Evolutionary conservation across 2,797 vertebrate genomes (phyloP).

Genomic region (Fratercula arctica): DNA sequence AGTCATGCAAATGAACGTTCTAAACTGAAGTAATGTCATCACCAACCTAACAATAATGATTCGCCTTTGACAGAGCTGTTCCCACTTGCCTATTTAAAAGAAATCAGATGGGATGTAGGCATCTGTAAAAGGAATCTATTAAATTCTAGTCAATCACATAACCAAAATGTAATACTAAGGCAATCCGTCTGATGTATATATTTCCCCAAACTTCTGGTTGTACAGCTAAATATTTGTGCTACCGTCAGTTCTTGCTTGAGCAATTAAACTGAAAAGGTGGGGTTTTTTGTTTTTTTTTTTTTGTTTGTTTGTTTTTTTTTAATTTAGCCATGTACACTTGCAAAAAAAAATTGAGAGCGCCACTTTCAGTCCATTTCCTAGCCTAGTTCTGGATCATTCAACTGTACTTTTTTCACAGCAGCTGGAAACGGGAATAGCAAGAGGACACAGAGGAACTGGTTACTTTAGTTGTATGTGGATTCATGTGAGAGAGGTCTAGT

Average conservation of each 20-base stretch:
- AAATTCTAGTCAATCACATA: not conserved
- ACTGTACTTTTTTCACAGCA: not conserved
- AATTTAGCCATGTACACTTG: not conserved
- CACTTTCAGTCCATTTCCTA: not conserved
- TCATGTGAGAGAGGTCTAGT: not conserved
- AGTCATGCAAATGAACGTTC: not conserved
- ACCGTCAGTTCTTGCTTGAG: not conserved
- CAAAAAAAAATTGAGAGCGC: not conserved
- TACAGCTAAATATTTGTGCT: not conserved
- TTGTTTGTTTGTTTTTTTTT: not conserved
- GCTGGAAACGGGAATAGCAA: not conserved
- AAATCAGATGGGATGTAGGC: not conserved
- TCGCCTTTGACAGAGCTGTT: not conserved
- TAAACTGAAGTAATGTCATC: not conserved
- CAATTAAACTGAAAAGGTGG: not conserved
- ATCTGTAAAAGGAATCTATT: not conserved
- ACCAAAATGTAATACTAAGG: not conserved
- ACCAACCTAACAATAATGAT: not conserved
- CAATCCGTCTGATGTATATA: not conserved
- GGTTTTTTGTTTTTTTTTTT: no score
- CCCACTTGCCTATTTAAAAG: not conserved
- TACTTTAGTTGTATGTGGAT: not conserved
- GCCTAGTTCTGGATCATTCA: not conserved
- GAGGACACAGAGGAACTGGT: not conserved
- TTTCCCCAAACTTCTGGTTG: not conserved